Evolutionary conservation across 1,140 invertebrate genomes (phyloP).

Genomic region (Druon quercuslanigerum): DNA sequence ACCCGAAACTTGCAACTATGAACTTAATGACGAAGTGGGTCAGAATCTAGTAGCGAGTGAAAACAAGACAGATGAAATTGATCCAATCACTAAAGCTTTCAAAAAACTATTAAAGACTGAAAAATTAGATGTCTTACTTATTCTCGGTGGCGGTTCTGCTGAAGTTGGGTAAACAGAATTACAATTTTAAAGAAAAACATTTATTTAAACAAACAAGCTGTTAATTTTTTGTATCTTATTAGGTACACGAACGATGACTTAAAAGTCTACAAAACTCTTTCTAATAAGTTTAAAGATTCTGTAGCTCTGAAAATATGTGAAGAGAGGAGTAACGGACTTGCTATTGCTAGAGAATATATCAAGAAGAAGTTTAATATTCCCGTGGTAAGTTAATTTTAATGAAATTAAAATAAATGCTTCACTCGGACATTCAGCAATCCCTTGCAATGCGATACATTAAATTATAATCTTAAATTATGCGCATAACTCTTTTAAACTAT

Average conservation of each 20-base stretch:
- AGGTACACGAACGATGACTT: conserved; percentile 66
- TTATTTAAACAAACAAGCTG: not conserved
- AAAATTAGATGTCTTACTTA: conserved; percentile 79
- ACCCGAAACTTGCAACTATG: conserved; percentile 70
- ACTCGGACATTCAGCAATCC: too few species aligned
- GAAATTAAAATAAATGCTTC: too few species aligned
- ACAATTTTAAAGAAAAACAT: conserved; percentile 62
- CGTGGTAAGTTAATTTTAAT: conserved; percentile 56
- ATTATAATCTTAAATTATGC: too few species aligned
- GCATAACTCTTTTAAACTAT: not conserved
- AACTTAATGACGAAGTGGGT: conserved; percentile 77
- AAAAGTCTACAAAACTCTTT: conserved; percentile 76
- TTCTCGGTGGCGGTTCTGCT: conserved; percentile 78
- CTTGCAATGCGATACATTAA: too few species aligned
- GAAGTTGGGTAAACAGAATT: conserved; percentile 74
- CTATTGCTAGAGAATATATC: conserved; percentile 62
- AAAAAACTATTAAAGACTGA: conserved; percentile 76
- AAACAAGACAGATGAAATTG: conserved; percentile 65
- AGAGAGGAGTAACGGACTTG: conserved; percentile 52
- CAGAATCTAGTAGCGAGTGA: conserved; percentile 76
- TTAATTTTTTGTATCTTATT: conserved; percentile 55
- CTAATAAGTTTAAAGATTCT: conserved; percentile 63
- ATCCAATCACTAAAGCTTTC: conserved; percentile 77
- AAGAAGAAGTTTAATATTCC: conserved; percentile 60
- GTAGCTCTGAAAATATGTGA: conserved; percentile 60